Evolutionary conservation across 2,113 vertebrate species (phyloP).

Genomic region (Ageneiosus marmoratus): DNA sequence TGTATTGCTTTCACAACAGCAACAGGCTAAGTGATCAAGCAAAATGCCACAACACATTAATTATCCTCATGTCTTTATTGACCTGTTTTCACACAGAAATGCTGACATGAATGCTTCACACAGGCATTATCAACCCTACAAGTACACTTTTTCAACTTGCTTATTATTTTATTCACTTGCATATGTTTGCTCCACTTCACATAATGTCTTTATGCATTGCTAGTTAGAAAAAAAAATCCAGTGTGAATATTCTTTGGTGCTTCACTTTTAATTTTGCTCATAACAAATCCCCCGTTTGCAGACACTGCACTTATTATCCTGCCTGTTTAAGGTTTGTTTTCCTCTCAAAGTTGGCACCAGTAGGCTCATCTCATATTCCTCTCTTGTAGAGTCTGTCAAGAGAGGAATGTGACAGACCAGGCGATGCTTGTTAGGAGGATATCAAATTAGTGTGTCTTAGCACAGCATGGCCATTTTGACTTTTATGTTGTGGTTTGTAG

Average conservation of each 20-base stretch:
- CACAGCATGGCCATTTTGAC: constrained; percentile 39
- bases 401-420: constrained; percentile 53
- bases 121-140: neutral
- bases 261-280: constrained; percentile 22
- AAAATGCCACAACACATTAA: constrained; percentile 13
- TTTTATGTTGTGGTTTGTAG: constrained; percentile 57
- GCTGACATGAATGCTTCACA: constrained; percentile 1
- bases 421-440: constrained; percentile 58
- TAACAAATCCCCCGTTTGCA: constrained; percentile 39
- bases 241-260: constrained; percentile 1
- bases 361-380: constrained; percentile 49
- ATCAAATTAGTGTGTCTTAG: constrained; percentile 59
- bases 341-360: constrained; percentile 31
- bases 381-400: constrained; percentile 47
- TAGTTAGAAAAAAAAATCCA: neutral
- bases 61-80: constrained; percentile 17
- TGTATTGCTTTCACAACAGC: constrained; percentile 8
- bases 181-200: neutral
- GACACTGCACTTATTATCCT: constrained; percentile 38
- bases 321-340: constrained; percentile 42
- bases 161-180: neutral
- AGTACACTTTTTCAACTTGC: neutral
- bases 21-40: constrained; percentile 23
- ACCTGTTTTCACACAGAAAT: constrained; percentile 9
- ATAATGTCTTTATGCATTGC: neutral